These are phyloP conservation scores for Cladopsammia gracilis DNA, from an alignment of 64 coral and sea anemone genomes.

Conservation along the genomic window DNA sequence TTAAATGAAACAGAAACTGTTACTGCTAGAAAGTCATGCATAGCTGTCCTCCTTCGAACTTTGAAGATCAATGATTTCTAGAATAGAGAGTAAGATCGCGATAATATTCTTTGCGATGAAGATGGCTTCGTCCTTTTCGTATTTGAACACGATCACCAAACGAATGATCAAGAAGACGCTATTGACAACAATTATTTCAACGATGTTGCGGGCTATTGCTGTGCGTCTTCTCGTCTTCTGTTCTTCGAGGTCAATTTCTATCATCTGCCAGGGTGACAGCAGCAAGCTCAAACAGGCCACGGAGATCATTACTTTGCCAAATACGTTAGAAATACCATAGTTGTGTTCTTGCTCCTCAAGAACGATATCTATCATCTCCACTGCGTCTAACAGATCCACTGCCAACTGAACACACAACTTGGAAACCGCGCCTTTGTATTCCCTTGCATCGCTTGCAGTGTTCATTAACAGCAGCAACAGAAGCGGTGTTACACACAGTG, in stretches of 20 bases:
- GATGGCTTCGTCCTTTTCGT: slow-evolving; percentile 50
- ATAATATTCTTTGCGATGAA: slow-evolving; percentile 59
- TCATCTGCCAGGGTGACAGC: background rate
- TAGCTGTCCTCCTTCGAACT: too few species aligned
- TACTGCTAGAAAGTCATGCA: too few species aligned
- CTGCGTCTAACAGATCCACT: slow-evolving; percentile 61
- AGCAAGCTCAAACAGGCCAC: slow-evolving; percentile 42
- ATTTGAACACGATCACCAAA: slow-evolving; percentile 10
- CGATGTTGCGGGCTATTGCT: background rate
- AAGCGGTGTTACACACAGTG: slow-evolving; percentile 22
- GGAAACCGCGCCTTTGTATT: background rate
- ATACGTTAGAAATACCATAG: background rate
- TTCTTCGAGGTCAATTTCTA: slow-evolving; percentile 15
- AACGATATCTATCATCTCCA: slow-evolving; percentile 55
- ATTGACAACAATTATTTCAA: slow-evolving; percentile 60
- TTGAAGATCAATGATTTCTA: too few species aligned
- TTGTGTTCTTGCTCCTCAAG: slow-evolving; percentile 30
- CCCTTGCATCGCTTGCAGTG: slow-evolving; percentile 5
- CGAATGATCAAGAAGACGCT: slow-evolving; percentile 56
- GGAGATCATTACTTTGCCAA: slow-evolving; percentile 11
- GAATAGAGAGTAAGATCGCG: too few species aligned
- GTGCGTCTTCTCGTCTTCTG: background rate
- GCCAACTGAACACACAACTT: background rate
- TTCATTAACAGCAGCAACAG: slow-evolving; percentile 54
- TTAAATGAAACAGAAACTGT: too few species aligned